Conservation (phyloP, 2,113 vertebrate species). For the Lophius piscatorius region DNA sequence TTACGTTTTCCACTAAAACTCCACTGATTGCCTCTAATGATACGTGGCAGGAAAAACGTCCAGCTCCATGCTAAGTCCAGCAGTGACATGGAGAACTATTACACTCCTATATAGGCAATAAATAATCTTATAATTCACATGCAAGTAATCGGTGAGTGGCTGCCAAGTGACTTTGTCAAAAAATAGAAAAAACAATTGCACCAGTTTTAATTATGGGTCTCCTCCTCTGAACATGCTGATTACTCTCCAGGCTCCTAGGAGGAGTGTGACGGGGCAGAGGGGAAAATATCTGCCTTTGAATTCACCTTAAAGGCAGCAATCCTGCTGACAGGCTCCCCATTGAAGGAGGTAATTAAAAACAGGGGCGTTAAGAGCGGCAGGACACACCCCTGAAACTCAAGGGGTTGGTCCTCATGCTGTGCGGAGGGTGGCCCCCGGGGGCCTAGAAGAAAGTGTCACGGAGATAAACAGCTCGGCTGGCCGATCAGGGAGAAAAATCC, state of each 20-base stretch:
- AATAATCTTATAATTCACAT: conserved; percentile 72
- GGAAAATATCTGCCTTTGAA: conserved; percentile 59
- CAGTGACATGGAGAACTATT: conserved; percentile 44
- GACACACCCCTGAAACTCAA: conserved; percentile 16
- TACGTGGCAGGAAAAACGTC: too few species aligned
- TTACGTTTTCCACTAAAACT: conserved; percentile 42
- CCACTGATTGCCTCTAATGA: conserved; percentile 44
- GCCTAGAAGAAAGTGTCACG: conserved; percentile 6
- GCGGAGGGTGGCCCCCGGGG: conserved; percentile 16
- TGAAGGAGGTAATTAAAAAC: conserved; percentile 73
- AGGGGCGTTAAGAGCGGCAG: conserved; percentile 31
- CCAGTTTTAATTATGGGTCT: conserved; percentile 74
- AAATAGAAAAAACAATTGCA: conserved; percentile 42
- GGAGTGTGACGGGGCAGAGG: conserved; percentile 28
- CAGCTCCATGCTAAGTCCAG: too few species aligned
- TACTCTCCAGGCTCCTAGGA: conserved; percentile 48
- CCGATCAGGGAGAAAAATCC: background rate
- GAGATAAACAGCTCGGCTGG: conserved; percentile 28
- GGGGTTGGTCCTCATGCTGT: conserved; percentile 28
- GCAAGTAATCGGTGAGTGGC: conserved; percentile 52
- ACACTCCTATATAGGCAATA: conserved; percentile 57
- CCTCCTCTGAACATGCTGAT: conserved; percentile 58
- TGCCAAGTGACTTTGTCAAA: conserved; percentile 46
- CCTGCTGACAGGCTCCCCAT: conserved; percentile 62
- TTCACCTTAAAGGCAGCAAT: conserved; percentile 68